Evolutionary conservation across 2,797 vertebrate species (phyloP), one percentile per base, ranked within the genome.

Genomic region (Sebastes minor): DNA sequence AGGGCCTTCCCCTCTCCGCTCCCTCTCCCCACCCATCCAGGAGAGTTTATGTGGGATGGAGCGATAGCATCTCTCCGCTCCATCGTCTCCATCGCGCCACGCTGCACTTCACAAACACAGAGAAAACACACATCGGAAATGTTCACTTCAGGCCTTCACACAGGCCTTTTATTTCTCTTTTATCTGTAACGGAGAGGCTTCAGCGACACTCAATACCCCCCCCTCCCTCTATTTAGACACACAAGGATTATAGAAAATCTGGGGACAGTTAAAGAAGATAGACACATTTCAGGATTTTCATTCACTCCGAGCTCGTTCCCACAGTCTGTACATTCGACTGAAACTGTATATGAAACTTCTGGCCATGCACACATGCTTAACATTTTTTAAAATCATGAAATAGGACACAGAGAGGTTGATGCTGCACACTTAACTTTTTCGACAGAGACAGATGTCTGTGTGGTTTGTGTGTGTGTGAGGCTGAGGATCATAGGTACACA

Each of bases 31-130:
- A 23, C 76, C 81, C 85, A 82, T 84, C 83, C 86, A 90, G 81
- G 74, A 87, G 81, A 93, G 94, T 95, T 94, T 94, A 94, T 93
- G 89, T 94, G 93, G 92, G 91, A 91, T 8, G 30, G 30, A 69
- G 60, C 2, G 93, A 95, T 95, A 95, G 69, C 87, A 95, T 95
- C 94, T 90, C 85, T 90, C 68, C 30, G 76, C 86, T 92, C 73
- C 88, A 91, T 93, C 91, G 86, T 94, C 93, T 93, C 84, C 86
- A 94, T 90, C 85, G 78, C 77, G 60, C 86, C 86, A 92, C 79
- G 89, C 90, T 90, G 86, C 88, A 91, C 86, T 93, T 91, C 87
- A 82, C 89, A 93, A 92, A 93, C 91, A 92, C 82, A 92, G 85
- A 91, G 90, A 90, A 91, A 91, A 91, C 86, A 87, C 72, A 81